Conservation (phyloP, 2,113 vertebrate species). For the Furnarius figulus region DNA sequence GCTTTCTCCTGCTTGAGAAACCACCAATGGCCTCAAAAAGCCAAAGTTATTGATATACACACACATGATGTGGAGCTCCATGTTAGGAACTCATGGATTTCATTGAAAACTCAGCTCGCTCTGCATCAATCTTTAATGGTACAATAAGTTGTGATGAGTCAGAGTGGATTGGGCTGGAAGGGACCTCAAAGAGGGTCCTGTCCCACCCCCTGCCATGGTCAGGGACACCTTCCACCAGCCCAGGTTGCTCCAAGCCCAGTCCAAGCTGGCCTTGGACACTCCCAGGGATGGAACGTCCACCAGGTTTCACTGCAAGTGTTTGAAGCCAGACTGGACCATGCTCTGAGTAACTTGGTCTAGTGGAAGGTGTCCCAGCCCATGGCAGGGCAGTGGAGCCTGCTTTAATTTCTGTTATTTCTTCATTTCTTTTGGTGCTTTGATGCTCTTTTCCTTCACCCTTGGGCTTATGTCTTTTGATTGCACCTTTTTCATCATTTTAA, state of each 20-base stretch:
- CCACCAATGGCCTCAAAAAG: neutral
- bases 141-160: neutral
- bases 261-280: neutral
- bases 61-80: neutral
- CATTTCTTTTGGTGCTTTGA: neutral
- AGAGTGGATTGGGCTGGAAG: neutral
- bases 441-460: neutral
- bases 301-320: too few species aligned
- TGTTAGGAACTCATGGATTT: neutral
- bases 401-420: neutral
- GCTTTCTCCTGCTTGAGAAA: neutral
- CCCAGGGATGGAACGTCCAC: neutral
- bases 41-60: neutral
- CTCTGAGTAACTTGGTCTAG: neutral
- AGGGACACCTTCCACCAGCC: neutral
- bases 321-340: neutral
- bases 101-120: neutral
- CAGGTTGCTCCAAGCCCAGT: neutral
- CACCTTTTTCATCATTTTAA: neutral
- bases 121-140: neutral
- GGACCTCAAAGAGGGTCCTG: neutral
- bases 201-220: neutral
- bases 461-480: neutral
- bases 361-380: neutral
- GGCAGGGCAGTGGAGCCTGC: neutral